Evolutionary conservation across 1,140 invertebrate genomes (phyloP), one percentile per base, ranked within the genome.

Genomic region (Globodera rostochiensis): DNA sequence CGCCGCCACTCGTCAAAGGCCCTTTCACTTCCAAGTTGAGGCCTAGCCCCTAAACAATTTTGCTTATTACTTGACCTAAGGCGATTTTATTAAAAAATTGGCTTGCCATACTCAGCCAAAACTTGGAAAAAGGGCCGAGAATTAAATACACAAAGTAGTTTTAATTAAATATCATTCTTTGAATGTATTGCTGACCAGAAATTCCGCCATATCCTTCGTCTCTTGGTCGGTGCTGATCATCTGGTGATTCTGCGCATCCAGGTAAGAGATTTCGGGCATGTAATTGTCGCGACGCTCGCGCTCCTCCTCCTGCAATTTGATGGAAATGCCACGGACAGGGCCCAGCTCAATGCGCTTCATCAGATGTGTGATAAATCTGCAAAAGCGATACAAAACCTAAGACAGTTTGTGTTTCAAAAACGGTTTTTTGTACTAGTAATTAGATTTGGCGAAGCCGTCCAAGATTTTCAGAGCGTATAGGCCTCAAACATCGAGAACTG

Each of bases 231-330:
- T 80, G 25, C 7, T 66, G 36, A 83, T 45, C 11, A 11, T 80
- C 60, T 36, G 80, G 73, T 83, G 82, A 15, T 50, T 98, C 96
- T 88, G 97, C 92, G 88, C 95, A 95, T 96, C 98, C 8, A 97
- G 94, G 90, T 91, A 85, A 46, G 90, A 91, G 49, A 89, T 82
- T 70, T 88, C 97, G 49, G 98, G 98, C 84, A 99, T 97, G 91
- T 97, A 99, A 93, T 99, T 99, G 90, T 99, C 97, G 90, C 97
- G 93, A 87, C 97, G 93, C 92, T 99, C 97, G 91, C 97, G 93
- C 91, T 99, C 97, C 91, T 99, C 97, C 91, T 99, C 97, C 92
- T 99, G 97, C 76, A 99, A 92, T 91, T 98, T 98, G 90, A 98
- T 98, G 86, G 96, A 98, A 91, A 99, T 98, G 86, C 97, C 97